Evolutionary conservation across 2,797 vertebrate species (phyloP).

Genomic region (Enteromius viviparus): DNA sequence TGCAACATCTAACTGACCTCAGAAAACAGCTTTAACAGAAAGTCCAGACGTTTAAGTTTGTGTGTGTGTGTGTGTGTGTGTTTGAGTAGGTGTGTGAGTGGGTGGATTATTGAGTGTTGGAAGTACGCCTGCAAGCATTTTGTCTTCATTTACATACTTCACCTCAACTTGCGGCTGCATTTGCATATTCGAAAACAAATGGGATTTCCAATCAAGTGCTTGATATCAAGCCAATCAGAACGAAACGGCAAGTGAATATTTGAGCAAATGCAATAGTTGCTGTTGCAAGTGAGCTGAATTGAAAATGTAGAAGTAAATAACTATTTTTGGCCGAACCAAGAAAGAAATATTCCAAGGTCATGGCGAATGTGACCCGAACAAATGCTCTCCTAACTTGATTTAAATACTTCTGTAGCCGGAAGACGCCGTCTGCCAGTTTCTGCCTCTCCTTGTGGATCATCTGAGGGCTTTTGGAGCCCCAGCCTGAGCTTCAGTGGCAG

Average conservation of each 20-base stretch:
- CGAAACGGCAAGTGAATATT: not conserved
- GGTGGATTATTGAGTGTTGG: slow-evolving; percentile 46
- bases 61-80: slow-evolving; percentile 28
- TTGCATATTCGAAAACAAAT: slow-evolving; percentile 44
- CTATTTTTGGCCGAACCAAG: not conserved
- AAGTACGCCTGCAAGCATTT: slow-evolving; percentile 41
- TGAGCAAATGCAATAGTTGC: slow-evolving; percentile 10
- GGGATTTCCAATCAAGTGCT: slow-evolving; percentile 43
- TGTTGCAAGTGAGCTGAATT: not conserved
- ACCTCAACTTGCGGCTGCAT: slow-evolving; percentile 19
- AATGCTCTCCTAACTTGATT: slow-evolving; percentile 25
- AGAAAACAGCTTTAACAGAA: not conserved
- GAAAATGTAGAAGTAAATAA: slow-evolving; percentile 4
- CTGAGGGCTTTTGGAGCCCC: slow-evolving; percentile 21
- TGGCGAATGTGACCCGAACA: not conserved
- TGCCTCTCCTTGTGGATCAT: slow-evolving; percentile 24
- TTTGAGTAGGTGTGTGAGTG: slow-evolving; percentile 23
- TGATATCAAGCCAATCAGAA: slow-evolving; percentile 28
- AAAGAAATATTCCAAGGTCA: slow-evolving; percentile 28
- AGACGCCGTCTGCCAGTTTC: slow-evolving; percentile 15
- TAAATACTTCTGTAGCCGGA: slow-evolving; percentile 32
- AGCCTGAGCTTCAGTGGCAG: slow-evolving; percentile 22
- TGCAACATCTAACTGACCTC: slow-evolving; percentile 7
- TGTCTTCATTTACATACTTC: slow-evolving; percentile 53
- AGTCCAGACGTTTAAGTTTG: not conserved